phyloP scores from a whole-genome alignment of 1,140 invertebrate genomes.

The Lucilia cuprina region DNA sequence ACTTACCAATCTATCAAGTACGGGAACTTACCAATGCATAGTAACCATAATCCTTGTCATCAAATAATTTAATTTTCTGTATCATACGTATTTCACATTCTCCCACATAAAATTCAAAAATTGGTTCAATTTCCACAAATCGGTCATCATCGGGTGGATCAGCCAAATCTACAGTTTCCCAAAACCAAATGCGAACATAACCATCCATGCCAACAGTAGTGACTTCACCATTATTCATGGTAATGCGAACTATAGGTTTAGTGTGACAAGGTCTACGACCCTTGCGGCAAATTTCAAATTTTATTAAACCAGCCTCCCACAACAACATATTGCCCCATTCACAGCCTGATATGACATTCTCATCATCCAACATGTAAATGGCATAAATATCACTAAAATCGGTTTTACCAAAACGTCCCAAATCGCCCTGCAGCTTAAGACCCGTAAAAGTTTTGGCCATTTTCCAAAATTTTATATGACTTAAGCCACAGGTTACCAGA shows the following conservation, averaged over 20 bases:
- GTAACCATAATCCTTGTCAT: constrained; percentile 48
- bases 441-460: constrained; percentile 90
- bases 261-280: constrained; percentile 76
- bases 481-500: constrained; percentile 76
- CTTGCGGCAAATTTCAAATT: constrained; percentile 77
- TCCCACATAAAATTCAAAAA: constrained; percentile 70
- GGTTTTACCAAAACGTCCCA: constrained; percentile 88
- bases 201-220: constrained; percentile 78
- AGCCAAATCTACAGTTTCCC: constrained; percentile 83
- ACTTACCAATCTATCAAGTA: too few relatives aligned
- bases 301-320: constrained; percentile 87
- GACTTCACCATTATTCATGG: constrained; percentile 72
- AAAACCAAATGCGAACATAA: constrained; percentile 84
- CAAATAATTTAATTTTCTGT: constrained; percentile 49
- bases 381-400: constrained; percentile 88
- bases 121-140: constrained; percentile 83
- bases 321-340: constrained; percentile 90
- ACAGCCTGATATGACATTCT: constrained; percentile 84
- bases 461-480: constrained; percentile 93
- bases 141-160: constrained; percentile 78
- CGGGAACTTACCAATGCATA: constrained; percentile 52
- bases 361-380: constrained; percentile 83
- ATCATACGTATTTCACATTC: constrained; percentile 52
- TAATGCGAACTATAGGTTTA: constrained; percentile 76
- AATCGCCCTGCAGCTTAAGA: constrained; percentile 83